Evolutionary conservation across 2,113 vertebrate genomes (phyloP).

Genomic region (Bufo bufo): DNA sequence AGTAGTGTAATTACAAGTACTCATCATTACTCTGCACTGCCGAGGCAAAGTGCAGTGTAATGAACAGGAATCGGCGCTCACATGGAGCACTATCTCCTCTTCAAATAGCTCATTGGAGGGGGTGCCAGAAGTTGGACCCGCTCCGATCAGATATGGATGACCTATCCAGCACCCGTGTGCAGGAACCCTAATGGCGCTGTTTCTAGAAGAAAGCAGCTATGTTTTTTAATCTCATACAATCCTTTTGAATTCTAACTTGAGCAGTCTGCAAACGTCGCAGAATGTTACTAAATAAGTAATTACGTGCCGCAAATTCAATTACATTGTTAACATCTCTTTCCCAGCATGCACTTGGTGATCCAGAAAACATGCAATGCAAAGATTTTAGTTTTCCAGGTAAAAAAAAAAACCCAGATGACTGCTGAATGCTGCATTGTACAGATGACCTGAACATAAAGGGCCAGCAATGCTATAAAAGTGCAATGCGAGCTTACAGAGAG

Average conservation of each 20-base stretch:
- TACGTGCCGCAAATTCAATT: slow-evolving; percentile 5
- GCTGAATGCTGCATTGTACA: not conserved
- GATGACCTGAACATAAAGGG: not conserved
- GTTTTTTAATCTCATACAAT: not conserved
- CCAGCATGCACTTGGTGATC: not conserved
- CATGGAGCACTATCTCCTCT: too few species aligned
- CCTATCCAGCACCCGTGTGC: too few species aligned
- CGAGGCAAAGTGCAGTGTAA: too few species aligned
- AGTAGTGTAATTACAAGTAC: too few species aligned
- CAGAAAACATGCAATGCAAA: not conserved
- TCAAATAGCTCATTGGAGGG: too few species aligned
- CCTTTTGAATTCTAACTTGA: not conserved
- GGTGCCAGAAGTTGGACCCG: too few species aligned
- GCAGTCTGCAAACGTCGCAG: not conserved
- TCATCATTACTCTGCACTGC: too few species aligned
- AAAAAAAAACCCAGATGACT: not conserved
- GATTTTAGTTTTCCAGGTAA: not conserved
- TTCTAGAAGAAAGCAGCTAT: too few species aligned
- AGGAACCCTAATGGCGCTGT: too few species aligned
- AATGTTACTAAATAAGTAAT: slow-evolving; percentile 3
- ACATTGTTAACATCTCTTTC: not conserved
- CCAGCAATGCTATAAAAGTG: not conserved
- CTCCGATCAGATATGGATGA: too few species aligned
- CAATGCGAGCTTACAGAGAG: too few species aligned
- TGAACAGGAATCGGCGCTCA: too few species aligned